Evolutionary conservation across 2,113 vertebrate genomes (phyloP).

Genomic region (Sinosuthora webbiana): DNA sequence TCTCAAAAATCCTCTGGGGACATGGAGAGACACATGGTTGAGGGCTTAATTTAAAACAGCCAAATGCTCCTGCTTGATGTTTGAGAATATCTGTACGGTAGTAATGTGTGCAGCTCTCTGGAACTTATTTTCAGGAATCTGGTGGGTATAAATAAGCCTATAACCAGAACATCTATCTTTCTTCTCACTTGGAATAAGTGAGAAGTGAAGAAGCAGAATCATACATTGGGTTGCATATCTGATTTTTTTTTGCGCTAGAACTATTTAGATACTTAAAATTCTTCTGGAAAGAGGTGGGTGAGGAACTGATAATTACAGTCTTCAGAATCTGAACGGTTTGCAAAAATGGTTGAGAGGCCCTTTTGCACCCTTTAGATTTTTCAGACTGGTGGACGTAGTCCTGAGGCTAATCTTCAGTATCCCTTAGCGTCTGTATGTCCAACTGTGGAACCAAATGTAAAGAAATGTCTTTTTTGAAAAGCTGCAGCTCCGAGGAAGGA

Average conservation of each 20-base stretch:
- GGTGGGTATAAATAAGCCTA: neutral
- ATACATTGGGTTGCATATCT: neutral
- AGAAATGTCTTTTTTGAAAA: neutral
- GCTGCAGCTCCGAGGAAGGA: neutral
- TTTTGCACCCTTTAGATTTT: neutral
- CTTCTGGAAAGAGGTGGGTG: neutral
- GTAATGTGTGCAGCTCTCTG: neutral
- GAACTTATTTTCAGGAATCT: neutral
- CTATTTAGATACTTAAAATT: neutral
- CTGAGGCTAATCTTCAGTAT: neutral
- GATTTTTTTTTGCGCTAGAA: neutral
- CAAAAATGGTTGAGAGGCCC: neutral
- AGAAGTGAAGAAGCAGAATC: neutral
- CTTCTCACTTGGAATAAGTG: neutral
- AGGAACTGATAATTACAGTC: neutral
- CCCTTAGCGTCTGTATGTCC: neutral
- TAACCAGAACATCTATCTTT: neutral
- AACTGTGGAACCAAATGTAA: neutral
- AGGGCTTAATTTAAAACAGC: neutral
- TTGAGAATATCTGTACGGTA: neutral
- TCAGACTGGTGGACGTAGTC: neutral
- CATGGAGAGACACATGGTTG: neutral
- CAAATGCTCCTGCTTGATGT: neutral
- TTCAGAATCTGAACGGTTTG: neutral
- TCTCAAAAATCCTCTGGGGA: neutral